phyloP scores from a whole-genome alignment of 2,888 invertebrate genomes.

The Alloscopus bannaensis region DNA sequence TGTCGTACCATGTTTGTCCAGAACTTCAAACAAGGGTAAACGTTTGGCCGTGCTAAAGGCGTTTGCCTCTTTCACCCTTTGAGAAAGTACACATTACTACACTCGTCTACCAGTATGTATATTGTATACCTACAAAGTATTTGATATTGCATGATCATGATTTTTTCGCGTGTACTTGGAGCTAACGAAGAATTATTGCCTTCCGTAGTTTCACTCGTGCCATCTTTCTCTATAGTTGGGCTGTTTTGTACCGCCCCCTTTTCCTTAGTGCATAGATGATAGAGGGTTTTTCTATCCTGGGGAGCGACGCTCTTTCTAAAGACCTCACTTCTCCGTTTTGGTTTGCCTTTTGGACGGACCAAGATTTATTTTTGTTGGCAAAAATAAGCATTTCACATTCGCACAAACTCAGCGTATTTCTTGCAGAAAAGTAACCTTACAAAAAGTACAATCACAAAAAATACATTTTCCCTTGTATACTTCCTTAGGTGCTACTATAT shows the following conservation, averaged over 20 bases:
- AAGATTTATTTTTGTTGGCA: constrained; percentile 55
- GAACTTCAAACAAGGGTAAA: too few species aligned
- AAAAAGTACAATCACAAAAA: not conserved
- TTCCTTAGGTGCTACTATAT: too few species aligned
- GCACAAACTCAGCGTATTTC: constrained; percentile 46
- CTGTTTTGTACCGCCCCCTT: constrained; percentile 24
- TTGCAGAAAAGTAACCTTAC: constrained; percentile 21
- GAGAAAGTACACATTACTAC: too few species aligned
- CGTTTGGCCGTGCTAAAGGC: too few species aligned
- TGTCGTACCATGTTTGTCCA: too few species aligned
- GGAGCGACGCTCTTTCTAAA: not conserved
- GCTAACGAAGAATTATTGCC: constrained; percentile 52
- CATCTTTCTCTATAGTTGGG: constrained; percentile 19
- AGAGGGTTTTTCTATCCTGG: too few species aligned
- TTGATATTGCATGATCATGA: constrained; percentile 37
- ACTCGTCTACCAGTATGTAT: too few species aligned
- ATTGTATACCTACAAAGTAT: too few species aligned
- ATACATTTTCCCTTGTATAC: not conserved
- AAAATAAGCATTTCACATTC: constrained; percentile 53
- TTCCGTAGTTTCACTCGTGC: constrained; percentile 40
- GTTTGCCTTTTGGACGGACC: constrained; percentile 16
- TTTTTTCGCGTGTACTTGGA: constrained; percentile 16
- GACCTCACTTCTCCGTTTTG: not conserved
- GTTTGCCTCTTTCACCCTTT: too few species aligned
- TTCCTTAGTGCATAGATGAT: too few species aligned